These are phyloP conservation scores for Cotesia chilonis DNA, from an alignment of 1,140 invertebrate genomes.

Conservation along the genomic window DNA sequence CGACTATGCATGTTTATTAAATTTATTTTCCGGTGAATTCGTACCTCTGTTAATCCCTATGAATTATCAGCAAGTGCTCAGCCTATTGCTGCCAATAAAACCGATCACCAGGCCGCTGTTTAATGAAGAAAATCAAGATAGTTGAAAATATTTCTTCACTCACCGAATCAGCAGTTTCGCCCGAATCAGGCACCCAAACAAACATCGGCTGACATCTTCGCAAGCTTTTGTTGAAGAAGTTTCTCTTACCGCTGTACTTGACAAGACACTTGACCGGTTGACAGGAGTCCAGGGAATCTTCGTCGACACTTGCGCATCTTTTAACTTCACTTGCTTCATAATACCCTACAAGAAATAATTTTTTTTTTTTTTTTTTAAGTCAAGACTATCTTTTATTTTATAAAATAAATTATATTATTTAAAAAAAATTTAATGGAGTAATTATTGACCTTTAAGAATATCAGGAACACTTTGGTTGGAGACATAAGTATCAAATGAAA, in stretches of 20 bases:
- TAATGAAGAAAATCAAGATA: neutral
- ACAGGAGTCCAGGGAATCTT: constrained; percentile 66
- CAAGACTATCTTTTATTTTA: too few relatives aligned
- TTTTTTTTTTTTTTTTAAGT: too few relatives aligned
- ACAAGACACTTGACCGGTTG: constrained; percentile 65
- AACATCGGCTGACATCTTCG: constrained; percentile 62
- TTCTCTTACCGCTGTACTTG: constrained; percentile 64
- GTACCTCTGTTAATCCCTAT: constrained; percentile 17
- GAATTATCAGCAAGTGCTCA: too few relatives aligned
- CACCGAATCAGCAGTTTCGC: constrained; percentile 55
- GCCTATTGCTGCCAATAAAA: neutral
- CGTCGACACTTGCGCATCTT: constrained; percentile 59
- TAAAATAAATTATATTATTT: too few relatives aligned
- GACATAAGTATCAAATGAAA: constrained; percentile 38
- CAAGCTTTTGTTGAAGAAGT: constrained; percentile 56
- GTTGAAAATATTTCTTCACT: constrained; percentile 18
- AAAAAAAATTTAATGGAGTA: too few relatives aligned
- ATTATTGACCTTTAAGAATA: constrained; percentile 30
- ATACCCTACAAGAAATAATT: constrained; percentile 29
- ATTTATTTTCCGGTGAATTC: constrained; percentile 38
- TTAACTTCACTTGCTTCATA: constrained; percentile 44
- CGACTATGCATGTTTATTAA: constrained; percentile 32
- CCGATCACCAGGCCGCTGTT: too few relatives aligned
- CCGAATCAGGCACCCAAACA: constrained; percentile 53
- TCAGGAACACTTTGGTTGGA: constrained; percentile 24